Percentiles rank a stretch among this genome's conserved stretches.
Conservation (phyloP, 53 echinoderm and acorn worm genomes). For the Crossaster papposus region DNA sequence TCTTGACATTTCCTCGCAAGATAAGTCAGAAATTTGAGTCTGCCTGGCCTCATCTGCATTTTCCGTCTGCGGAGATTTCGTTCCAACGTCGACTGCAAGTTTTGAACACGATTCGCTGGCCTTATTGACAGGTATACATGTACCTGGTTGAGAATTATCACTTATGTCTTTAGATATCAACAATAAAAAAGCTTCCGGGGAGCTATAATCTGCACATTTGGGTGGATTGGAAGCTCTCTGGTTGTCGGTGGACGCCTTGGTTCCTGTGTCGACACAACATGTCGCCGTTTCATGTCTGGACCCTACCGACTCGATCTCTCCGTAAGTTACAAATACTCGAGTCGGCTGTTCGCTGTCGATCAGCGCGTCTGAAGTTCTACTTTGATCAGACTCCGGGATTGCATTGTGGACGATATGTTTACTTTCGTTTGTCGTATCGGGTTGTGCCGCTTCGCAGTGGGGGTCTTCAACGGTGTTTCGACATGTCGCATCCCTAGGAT, state of each 20-base stretch:
- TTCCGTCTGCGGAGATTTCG: neutral
- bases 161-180: neutral
- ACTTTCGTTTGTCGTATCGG: neutral
- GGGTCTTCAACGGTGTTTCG: neutral
- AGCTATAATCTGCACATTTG: conserved; percentile 1
- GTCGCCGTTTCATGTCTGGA: neutral
- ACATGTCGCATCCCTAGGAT: neutral
- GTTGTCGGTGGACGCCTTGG: neutral
- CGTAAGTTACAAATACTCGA: neutral
- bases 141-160: neutral
- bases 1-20: neutral
- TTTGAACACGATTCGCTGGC: neutral
- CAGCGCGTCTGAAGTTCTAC: neutral
- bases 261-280: neutral
- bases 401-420: neutral
- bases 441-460: neutral
- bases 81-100: neutral
- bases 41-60: neutral
- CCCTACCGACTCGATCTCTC: neutral
- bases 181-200: neutral
- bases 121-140: neutral
- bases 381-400: neutral
- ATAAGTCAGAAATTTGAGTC: neutral
- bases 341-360: neutral
- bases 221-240: neutral